phyloP scores from a whole-genome alignment of 2,888 invertebrate species.

The Ophion obscuratus region DNA sequence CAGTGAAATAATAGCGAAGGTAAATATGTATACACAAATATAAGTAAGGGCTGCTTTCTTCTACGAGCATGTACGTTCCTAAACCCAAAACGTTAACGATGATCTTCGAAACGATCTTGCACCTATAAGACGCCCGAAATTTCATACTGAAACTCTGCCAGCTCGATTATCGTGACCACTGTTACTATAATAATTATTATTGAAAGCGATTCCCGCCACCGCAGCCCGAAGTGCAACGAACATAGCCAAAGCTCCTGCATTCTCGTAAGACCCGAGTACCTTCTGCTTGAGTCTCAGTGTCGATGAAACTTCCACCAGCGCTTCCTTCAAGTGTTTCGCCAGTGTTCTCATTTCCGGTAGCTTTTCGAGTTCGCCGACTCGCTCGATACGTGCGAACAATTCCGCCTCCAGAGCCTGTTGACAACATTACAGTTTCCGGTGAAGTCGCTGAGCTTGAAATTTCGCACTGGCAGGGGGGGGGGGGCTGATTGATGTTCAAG shows the following conservation, averaged over 20 bases:
- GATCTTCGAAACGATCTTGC: conserved; percentile 68
- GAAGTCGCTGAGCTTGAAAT: conserved; percentile 14
- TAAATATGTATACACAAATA: conserved; percentile 1
- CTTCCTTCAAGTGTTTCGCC: conserved; percentile 78
- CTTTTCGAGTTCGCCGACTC: conserved; percentile 78
- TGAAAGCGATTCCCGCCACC: conserved; percentile 78
- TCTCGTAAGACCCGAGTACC: conserved; percentile 81
- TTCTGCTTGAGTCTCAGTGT: conserved; percentile 80
- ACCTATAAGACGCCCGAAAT: conserved; percentile 67
- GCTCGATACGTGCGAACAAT: conserved; percentile 76
- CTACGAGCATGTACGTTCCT: conserved; percentile 10
- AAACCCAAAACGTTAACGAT: conserved; percentile 16
- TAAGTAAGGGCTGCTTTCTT: conserved; percentile 8
- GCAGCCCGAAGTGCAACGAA: conserved; percentile 75
- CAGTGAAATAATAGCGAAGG: conserved; percentile 12
- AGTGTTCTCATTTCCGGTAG: conserved; percentile 79
- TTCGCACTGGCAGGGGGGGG: neutral
- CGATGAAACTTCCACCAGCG: conserved; percentile 76
- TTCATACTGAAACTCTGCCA: conserved; percentile 51
- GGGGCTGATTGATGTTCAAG: conserved; percentile 2
- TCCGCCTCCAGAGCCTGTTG: conserved; percentile 79
- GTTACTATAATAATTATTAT: conserved; percentile 52
- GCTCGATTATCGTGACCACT: conserved; percentile 36
- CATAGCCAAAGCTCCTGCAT: conserved; percentile 78
- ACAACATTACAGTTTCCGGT: neutral